Base-by-base conservation (phyloP, 1,140 invertebrate genomes). In the Drosophila ogumai region DNA sequence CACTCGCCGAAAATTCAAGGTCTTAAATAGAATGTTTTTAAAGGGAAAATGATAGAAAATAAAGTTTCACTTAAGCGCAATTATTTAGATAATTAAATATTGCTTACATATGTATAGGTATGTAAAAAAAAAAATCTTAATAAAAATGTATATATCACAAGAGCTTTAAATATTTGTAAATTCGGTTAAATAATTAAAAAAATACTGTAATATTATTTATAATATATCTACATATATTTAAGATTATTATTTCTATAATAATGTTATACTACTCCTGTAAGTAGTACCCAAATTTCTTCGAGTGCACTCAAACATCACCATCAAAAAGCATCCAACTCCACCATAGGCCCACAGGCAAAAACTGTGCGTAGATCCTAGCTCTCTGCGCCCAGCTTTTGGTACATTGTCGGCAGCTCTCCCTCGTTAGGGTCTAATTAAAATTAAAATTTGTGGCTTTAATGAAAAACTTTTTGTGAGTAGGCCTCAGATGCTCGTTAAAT, bases 401-500 rank as follows among this genome's bases (percentile, higher is more conserved):
- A 36, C 47, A 75, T 68, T 76, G 72, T 61, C 32, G 49, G 38
- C 34, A 17, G 22, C 38, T 28, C 28, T 17, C 3, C 13, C 84
- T 84, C 77, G 84, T 87, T 87, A 78, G 80, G 63, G 60, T 84
- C 84, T 88, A 87, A 87, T 87, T 87, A 88, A 87, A 87, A 87
- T 90, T 84, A 87, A 77, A 87, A 87, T 81, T 90, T 81, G 80
- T 78, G 69, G 79, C 84, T 81, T 87, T 84, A 88, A 87, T 84
- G 84, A 74, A 87, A 74, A 87, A 87, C 60, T 87, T 87, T 87
- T 69, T 69, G 78, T 55, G 50, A 74, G 65, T 65, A 74, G 63
- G 69, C 69, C 69, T 75, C 47, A 64, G 76, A 64, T 64, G 76
- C 50, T 61, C 73, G 75, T 88, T 79, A 73, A 82, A 76, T 88